phyloP scores from a whole-genome alignment of 2,113 vertebrate species.

The Notothenia rossii region DNA sequence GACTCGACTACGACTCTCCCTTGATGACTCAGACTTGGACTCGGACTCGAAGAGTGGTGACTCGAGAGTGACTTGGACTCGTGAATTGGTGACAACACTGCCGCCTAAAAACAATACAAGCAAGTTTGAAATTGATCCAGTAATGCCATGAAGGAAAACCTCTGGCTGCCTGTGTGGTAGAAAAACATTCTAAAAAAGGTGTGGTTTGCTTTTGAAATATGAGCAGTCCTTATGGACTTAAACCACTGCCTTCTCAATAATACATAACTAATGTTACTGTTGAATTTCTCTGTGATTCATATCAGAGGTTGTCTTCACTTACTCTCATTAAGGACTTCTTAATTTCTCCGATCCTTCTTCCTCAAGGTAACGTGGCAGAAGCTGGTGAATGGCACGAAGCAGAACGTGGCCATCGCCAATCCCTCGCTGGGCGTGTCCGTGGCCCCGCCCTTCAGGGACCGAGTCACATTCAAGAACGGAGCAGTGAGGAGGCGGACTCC shows the following conservation, averaged over 20 bases:
- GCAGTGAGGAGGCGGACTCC: conserved; percentile 90
- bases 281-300: neutral
- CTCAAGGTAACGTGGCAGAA: conserved; percentile 98
- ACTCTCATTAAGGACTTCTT: neutral
- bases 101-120: neutral
- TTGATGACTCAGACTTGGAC: too few relatives aligned
- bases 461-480: conserved; percentile 89
- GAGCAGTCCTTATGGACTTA: neutral
- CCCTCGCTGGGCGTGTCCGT: conserved; percentile 94
- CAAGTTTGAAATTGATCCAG: neutral
- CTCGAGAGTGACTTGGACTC: too few relatives aligned
- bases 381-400: conserved; percentile 92
- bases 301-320: neutral
- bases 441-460: conserved; percentile 89
- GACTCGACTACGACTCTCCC: too few relatives aligned
- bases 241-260: neutral
- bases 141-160: neutral
- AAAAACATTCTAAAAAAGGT: neutral
- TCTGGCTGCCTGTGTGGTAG: neutral
- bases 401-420: conserved; percentile 97
- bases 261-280: neutral
- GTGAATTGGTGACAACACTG: too few relatives aligned
- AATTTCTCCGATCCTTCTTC: neutral
- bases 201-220: neutral
- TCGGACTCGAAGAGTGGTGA: too few relatives aligned